Conservation (phyloP, 2,888 invertebrate species). For the Epiblema foenella region DNA sequence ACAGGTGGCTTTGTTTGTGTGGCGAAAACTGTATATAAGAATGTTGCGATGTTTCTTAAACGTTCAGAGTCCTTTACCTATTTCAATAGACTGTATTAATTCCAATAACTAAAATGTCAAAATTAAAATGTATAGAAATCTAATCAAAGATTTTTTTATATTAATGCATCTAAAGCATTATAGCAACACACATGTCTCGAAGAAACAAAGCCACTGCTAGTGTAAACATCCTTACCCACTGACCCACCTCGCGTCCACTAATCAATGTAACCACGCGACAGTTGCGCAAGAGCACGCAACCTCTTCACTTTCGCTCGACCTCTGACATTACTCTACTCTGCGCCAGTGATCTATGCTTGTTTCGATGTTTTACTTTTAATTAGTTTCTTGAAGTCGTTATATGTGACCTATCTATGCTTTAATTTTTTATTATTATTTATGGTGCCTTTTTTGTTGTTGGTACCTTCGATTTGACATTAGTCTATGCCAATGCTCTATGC, state of each 20-base stretch:
- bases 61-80: too few relatives aligned
- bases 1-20: too few relatives aligned
- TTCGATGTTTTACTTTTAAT: constrained; percentile 43
- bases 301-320: constrained; percentile 62
- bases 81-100: not conserved
- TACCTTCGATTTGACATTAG: constrained; percentile 2
- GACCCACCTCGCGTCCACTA: constrained; percentile 57
- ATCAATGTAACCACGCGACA: constrained; percentile 53
- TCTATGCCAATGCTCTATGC: too few relatives aligned
- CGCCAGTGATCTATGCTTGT: constrained; percentile 41
- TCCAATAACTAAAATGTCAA: not conserved
- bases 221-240: constrained; percentile 55
- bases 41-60: too few relatives aligned
- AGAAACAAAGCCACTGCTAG: constrained; percentile 1
- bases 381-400: not conserved
- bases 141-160: not conserved
- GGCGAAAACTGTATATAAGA: too few relatives aligned
- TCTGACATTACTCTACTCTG: constrained; percentile 56
- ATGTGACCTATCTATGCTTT: not conserved
- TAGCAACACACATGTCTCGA: not conserved
- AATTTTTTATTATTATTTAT: not conserved
- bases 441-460: too few relatives aligned
- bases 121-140: not conserved
- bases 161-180: not conserved
- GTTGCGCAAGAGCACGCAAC: constrained; percentile 57